A percentile compares a stretch with the other conserved stretches of the same genome.
Evolutionary conservation across 2,888 invertebrate species (phyloP).

Genomic region (Lepidochitona cinerea): DNA sequence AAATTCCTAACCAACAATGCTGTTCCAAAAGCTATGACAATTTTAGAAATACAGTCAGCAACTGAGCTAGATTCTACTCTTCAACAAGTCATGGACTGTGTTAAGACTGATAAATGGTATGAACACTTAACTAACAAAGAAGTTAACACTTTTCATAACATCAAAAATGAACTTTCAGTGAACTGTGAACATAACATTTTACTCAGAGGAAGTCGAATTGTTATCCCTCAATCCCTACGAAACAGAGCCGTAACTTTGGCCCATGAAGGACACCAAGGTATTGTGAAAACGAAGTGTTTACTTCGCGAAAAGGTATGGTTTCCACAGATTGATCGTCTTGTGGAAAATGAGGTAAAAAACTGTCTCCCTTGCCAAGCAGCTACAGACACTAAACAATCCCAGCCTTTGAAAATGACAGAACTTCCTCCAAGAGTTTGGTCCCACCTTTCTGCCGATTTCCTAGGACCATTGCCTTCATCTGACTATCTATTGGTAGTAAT

Average conservation of each 20-base stretch:
- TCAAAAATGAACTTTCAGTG: background rate
- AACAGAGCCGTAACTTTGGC: conserved; percentile 31
- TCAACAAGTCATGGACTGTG: background rate
- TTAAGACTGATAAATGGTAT: background rate
- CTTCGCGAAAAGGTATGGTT: conserved; percentile 43
- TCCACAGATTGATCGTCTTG: conserved; percentile 34
- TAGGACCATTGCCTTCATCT: no score
- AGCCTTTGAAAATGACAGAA: conserved; percentile 15
- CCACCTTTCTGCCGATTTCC: no score
- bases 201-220: conserved; percentile 21
- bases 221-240: conserved; percentile 33
- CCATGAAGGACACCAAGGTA: conserved; percentile 41
- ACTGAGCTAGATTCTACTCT: background rate
- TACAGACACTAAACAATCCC: background rate
- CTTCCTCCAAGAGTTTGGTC: conserved; percentile 16
- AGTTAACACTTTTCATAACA: background rate
- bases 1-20: no score
- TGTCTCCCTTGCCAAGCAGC: conserved; percentile 33
- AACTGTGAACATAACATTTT: conserved; percentile 12
- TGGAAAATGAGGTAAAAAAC: conserved; percentile 22
- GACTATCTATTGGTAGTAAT: no score
- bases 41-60: no score
- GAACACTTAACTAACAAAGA: background rate
- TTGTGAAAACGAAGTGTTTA: conserved; percentile 38
- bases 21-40: no score